phyloP scores from a whole-genome alignment of 2,113 vertebrate species.

The Tursiops truncatus region DNA sequence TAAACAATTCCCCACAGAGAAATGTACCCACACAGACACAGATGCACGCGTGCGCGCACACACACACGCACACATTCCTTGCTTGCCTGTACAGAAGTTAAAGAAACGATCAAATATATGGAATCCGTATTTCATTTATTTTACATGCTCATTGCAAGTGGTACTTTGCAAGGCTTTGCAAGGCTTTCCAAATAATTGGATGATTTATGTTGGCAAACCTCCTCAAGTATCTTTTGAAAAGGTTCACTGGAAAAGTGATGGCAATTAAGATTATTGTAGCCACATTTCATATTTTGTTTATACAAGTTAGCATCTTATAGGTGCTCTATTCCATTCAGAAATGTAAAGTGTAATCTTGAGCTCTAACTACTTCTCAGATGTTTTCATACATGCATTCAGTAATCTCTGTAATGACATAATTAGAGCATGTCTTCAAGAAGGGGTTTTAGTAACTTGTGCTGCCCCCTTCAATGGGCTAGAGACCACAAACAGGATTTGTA shows the following conservation, averaged over 20 bases:
- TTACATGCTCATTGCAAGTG: neutral
- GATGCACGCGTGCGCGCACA: neutral
- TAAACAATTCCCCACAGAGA: neutral
- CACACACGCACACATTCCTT: neutral
- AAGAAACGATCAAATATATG: neutral
- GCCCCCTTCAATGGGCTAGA: neutral
- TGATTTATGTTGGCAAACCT: conserved; percentile 22
- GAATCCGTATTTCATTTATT: neutral
- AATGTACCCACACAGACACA: neutral
- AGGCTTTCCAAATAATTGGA: conserved; percentile 32
- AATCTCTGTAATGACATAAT: neutral
- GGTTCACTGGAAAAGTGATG: neutral
- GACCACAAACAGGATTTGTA: neutral
- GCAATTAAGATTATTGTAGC: conserved; percentile 27
- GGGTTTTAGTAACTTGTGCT: neutral
- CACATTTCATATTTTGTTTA: conserved; percentile 41
- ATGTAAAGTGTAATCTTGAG: neutral
- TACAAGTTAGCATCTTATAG: neutral
- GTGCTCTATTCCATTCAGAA: neutral
- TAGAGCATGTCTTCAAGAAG: neutral
- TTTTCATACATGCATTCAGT: neutral
- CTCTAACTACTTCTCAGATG: neutral
- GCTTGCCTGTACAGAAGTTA: neutral
- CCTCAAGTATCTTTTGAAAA: conserved; percentile 30
- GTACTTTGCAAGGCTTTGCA: neutral